Evolutionary conservation across 2,797 vertebrate species (phyloP).

Genomic region (Gadopsis marmoratus): DNA sequence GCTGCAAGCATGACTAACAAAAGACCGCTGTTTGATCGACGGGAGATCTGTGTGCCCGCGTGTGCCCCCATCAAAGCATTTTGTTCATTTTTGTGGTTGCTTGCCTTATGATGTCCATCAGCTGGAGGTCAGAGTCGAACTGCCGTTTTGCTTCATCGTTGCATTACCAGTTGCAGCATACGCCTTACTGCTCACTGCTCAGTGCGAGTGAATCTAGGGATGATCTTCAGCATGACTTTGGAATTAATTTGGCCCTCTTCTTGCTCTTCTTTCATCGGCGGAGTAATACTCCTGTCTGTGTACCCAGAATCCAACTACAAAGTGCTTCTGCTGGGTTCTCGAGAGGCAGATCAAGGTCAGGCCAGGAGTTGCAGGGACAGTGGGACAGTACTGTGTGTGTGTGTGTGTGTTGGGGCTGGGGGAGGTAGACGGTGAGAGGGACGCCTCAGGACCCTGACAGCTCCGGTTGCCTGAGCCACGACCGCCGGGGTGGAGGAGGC

Average conservation of each 20-base stretch:
- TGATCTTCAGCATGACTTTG: constrained; percentile 48
- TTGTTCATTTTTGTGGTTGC: neutral
- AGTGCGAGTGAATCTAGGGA: neutral
- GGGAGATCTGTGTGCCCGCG: too few species aligned
- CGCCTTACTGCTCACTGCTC: neutral
- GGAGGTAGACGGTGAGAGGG: constrained; percentile 78
- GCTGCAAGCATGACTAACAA: too few species aligned
- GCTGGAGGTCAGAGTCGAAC: neutral
- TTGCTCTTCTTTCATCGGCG: constrained; percentile 35
- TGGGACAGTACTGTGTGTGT: constrained; percentile 52
- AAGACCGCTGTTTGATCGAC: neutral
- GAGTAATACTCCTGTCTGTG: constrained; percentile 45
- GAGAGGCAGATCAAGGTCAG: constrained; percentile 84
- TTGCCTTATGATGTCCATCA: neutral
- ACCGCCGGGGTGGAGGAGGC: constrained; percentile 81
- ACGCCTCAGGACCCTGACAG: constrained; percentile 81
- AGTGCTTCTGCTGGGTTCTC: constrained; percentile 63
- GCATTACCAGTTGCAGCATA: neutral
- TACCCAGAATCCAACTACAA: constrained; percentile 53
- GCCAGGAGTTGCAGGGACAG: constrained; percentile 64
- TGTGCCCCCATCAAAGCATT: too few species aligned
- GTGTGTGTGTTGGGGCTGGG: constrained; percentile 54
- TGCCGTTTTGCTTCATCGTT: neutral
- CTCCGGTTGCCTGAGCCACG: constrained; percentile 85
- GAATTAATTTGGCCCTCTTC: constrained; percentile 23